phyloP scores from a whole-genome alignment of 2,888 invertebrate species.

The Cosmia pyralina region DNA sequence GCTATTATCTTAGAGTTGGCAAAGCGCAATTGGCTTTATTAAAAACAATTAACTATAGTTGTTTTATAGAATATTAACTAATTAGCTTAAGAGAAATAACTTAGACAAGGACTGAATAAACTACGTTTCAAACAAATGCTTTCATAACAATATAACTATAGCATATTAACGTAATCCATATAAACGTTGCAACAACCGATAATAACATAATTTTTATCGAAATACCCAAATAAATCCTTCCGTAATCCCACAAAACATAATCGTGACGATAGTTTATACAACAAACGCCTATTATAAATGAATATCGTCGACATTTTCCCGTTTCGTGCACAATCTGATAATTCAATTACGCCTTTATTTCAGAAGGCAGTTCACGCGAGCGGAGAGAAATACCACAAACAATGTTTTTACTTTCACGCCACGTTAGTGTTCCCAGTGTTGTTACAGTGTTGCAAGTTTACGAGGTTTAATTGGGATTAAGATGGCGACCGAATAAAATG shows the following conservation, averaged over 20 bases:
- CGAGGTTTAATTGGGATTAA: constrained; percentile 57
- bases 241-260: constrained; percentile 50
- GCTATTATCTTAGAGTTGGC: too few relatives aligned
- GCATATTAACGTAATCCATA: constrained; percentile 21
- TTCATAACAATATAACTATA: neutral
- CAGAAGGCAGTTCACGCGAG: constrained; percentile 60
- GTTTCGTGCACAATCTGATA: constrained; percentile 67
- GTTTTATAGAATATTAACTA: too few relatives aligned
- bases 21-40: too few relatives aligned
- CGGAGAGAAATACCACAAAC: constrained; percentile 57
- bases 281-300: constrained; percentile 60
- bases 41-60: too few relatives aligned
- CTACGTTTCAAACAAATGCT: neutral
- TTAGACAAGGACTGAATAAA: too few relatives aligned
- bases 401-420: constrained; percentile 63
- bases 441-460: constrained; percentile 54
- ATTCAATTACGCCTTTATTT: constrained; percentile 68
- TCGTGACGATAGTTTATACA: constrained; percentile 62
- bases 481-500: constrained; percentile 22
- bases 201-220: constrained; percentile 37
- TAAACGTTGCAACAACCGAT: constrained; percentile 15
- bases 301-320: constrained; percentile 60
- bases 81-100: too few relatives aligned
- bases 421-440: constrained; percentile 49
- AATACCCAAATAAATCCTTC: constrained; percentile 47